Evolutionary conservation across 2,113 vertebrate species (phyloP).

Genomic region (Podarcis cretensis): DNA sequence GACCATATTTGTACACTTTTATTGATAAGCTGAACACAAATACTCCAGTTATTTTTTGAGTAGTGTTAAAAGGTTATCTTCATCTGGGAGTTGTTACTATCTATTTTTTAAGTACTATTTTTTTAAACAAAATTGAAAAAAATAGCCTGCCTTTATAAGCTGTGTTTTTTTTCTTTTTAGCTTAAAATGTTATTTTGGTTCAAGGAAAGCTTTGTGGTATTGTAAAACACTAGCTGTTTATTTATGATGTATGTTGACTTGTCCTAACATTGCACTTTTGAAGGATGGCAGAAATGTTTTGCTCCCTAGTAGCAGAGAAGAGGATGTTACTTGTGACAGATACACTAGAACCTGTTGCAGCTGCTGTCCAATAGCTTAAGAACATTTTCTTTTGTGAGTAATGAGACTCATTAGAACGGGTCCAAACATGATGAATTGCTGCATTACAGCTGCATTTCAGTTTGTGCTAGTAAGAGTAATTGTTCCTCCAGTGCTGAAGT

Average conservation of each 20-base stretch:
- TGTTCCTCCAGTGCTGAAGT: conserved; percentile 37
- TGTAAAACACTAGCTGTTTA: conserved; percentile 45
- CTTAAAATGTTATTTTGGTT: conserved; percentile 18
- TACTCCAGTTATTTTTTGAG: conserved; percentile 31
- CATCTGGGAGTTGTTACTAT: background rate
- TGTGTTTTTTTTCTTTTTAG: conserved; percentile 12
- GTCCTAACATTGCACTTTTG: conserved; percentile 61
- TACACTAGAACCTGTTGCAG: conserved; percentile 41
- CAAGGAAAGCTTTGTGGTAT: conserved; percentile 43
- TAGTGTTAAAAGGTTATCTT: conserved; percentile 50
- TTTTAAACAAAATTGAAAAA: conserved; percentile 42
- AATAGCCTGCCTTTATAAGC: conserved; percentile 37
- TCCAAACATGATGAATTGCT: conserved; percentile 51
- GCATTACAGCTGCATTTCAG: conserved; percentile 41
- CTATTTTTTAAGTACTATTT: conserved; percentile 47
- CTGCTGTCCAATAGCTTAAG: conserved; percentile 45
- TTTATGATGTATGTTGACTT: conserved; percentile 52
- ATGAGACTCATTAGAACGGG: conserved; percentile 61
- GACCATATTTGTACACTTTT: conserved; percentile 50
- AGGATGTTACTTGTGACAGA: conserved; percentile 31
- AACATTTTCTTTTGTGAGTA: conserved; percentile 58
- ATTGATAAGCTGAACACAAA: conserved; percentile 59
- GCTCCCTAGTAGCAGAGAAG: conserved; percentile 26
- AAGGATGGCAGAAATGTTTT: conserved; percentile 29
- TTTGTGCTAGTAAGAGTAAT: conserved; percentile 43